Conservation (phyloP, 2,888 invertebrate genomes). For the Plemyria rubiginata region DNA sequence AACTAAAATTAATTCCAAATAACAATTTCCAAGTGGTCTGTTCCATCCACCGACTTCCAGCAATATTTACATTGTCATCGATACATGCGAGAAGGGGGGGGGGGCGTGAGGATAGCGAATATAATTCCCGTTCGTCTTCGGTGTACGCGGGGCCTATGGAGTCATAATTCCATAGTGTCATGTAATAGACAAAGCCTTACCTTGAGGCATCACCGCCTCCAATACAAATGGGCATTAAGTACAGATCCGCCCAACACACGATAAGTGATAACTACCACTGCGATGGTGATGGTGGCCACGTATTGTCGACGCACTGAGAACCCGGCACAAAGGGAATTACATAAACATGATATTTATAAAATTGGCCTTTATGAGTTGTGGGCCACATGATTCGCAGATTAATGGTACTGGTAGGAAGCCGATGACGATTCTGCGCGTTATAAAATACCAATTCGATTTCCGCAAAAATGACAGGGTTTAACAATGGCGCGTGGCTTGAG, state of each 20-base stretch:
- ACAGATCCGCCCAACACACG: slow-evolving; percentile 24
- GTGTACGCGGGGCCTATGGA: background rate
- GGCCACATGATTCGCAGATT: background rate
- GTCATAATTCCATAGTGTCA: slow-evolving; percentile 19
- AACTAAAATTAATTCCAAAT: no score
- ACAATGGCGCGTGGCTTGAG: no score
- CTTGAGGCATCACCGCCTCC: slow-evolving; percentile 27
- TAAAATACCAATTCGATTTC: no score
- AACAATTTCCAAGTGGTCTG: no score
- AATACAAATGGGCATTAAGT: slow-evolving; percentile 40
- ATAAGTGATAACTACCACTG: slow-evolving; percentile 18
- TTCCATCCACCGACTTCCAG: no score
- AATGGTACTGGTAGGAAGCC: background rate
- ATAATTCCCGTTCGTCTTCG: background rate
- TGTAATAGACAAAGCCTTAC: slow-evolving; percentile 28
- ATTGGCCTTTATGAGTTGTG: slow-evolving; percentile 12
- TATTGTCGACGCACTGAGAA: slow-evolving; percentile 5
- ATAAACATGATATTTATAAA: slow-evolving; percentile 8
- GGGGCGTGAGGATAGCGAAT: no score
- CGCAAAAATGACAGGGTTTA: no score
- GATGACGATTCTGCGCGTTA: background rate
- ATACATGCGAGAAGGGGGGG: no score
- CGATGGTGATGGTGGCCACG: background rate
- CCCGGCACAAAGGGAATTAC: slow-evolving; percentile 23
- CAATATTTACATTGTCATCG: no score